These are phyloP conservation scores for Drosophila rhopaloa DNA, from an alignment of 1,140 invertebrate genomes.

Conservation along the genomic window DNA sequence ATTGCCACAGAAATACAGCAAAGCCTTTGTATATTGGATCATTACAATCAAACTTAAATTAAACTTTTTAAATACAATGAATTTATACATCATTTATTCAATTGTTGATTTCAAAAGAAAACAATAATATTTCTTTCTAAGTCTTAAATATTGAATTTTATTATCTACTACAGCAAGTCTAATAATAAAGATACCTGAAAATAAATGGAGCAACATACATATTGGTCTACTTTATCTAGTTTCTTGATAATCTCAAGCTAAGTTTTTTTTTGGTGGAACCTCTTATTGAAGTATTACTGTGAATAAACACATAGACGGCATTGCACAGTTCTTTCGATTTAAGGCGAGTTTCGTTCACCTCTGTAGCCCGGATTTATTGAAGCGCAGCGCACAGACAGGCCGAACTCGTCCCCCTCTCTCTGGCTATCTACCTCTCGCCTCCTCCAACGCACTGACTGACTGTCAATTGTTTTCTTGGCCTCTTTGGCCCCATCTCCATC, in stretches of 20 bases:
- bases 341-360: slow-evolving; percentile 40
- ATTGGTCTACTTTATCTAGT: no score
- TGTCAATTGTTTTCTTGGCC: slow-evolving; percentile 54
- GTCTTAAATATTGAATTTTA: no score
- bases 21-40: neutral
- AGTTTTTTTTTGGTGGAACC: neutral
- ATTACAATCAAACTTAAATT: no score
- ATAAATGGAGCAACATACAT: no score
- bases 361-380: slow-evolving; percentile 43
- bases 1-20: slow-evolving; percentile 25
- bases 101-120: no score
- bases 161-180: no score
- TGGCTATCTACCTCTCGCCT: slow-evolving; percentile 1
- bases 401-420: neutral
- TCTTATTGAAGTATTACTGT: slow-evolving; percentile 13
- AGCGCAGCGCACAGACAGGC: slow-evolving; percentile 24
- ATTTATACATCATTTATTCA: no score
- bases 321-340: slow-evolving; percentile 36
- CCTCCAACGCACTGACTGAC: slow-evolving; percentile 38
- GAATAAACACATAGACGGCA: slow-evolving; percentile 9
- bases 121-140: no score
- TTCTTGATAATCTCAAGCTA: no score
- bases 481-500: slow-evolving; percentile 16
- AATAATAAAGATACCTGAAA: no score
- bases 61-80: no score